Evolutionary conservation across 2,113 vertebrate genomes (phyloP), one percentile per base, ranked within the genome.

Genomic region (Electrona antarctica): DNA sequence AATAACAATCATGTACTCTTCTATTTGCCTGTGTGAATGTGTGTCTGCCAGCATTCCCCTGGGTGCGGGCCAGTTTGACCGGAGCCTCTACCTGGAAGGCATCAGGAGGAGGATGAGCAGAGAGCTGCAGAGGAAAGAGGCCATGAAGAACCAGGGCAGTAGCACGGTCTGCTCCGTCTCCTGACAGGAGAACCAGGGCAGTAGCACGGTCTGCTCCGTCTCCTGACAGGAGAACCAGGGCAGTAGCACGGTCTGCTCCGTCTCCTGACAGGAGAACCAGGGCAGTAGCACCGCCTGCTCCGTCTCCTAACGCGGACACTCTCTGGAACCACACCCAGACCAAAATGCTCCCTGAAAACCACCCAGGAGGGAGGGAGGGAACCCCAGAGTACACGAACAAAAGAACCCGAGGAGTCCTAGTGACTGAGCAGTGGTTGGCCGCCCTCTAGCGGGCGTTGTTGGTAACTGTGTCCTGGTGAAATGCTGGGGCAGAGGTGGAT

Each of bases 1-100:
- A n/a, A 9, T 61, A 28, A 13, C 15, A 3, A 7, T 45, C 48
- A 10, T 56, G 54, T 12, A 6, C 0, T 15, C 15, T 14, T 60
- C 21, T 10, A 61, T 33, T 46, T 41, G 21, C 1, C 1, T 46
- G 11, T 49, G 7, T 52, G 57, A 14, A 8, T 46, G 8, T 46
- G 15, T 41, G 8, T 81, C 28, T 86, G 67, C 28, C 71, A 99
- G 98, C 83, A 98, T 99, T 65, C 98, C 97, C 0, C 88, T 99
- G 2, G 95, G 96, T 3, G 98, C 96, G 0, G 98, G 97, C 15
- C 95, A 94, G 89, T 99, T 99, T 67, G 96, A 98, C 89, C 91
- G 97, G 58, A 92, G 94, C 2, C 89, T 99, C 21, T 99, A 98
- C 87, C 77, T 98, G 45, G 90, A 95, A 0, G 98, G 97, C 46